Base-by-base conservation (phyloP, 1,140 invertebrate genomes). In the Drosophila dunni region DNA sequence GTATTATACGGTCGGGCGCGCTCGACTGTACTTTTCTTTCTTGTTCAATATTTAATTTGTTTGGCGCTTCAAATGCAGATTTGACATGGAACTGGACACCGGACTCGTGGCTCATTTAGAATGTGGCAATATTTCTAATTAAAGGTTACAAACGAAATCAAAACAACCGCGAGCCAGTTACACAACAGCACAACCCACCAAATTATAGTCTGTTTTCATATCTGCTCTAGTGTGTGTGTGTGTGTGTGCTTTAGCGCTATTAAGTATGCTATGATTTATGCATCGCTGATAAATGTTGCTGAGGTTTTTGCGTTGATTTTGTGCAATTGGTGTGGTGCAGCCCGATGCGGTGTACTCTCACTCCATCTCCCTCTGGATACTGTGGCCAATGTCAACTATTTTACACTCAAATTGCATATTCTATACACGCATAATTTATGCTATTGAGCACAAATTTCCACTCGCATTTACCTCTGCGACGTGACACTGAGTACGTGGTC, bases 31-130 rank as follows among this genome's bases (percentile, higher is more conserved):
- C n/a, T n/a, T n/a, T n/a, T n/a, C n/a, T n/a, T n/a, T n/a, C n/a
- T n/a, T n/a, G n/a, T 86, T 73, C 79, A 83, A 83, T 86, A 88
- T 88, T 88, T 88, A 83, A 86, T 88, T 86, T 88, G 83, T 82
- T 29, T 70, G 51, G 15, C 48, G 33, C 60, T 50, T 42, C 44
- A 13, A 24, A 42, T 60, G 5, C 17, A 15, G 44, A 38, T 36
- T 13, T 54, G 13, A 40, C 53, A 38, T 50, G 44, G 6, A 6
- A 33, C 34, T 20, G 24, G 45, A 15, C 36, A 6, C 46, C 34
- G 15, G 45, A 15, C 36, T 57, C 20, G 24, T 68, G 67, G 75
- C 83, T 88, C 83, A 86, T 86, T 86, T 86, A 79, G 72, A 73
- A 77, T 86, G 83, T 83, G 83, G 83, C 83, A 88, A 82, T 79